A percentile compares a stretch with the other conserved stretches of the same genome.
Evolutionary conservation across 1,140 invertebrate genomes (phyloP).

Genomic region (Cherax destructor): DNA sequence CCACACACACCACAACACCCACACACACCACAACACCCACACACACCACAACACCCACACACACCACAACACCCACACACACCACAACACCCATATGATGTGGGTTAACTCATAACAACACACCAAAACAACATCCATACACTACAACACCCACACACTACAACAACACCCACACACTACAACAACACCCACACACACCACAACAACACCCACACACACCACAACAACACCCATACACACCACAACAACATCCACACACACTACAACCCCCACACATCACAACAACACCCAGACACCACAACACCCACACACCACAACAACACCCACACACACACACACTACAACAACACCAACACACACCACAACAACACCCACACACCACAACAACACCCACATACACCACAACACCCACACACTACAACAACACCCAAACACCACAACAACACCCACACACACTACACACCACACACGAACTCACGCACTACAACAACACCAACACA

Average conservation of each 20-base stretch:
- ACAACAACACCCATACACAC: no score
- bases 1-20: no score
- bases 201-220: no score
- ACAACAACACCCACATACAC: neutral
- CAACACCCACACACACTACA: neutral
- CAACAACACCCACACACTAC: no score
- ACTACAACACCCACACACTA: no score
- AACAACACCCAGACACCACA: no score
- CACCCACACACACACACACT: neutral
- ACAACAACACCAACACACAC: neutral
- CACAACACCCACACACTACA: neutral
- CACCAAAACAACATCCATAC: no score
- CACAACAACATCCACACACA: no score
- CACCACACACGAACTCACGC: neutral
- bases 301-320: neutral
- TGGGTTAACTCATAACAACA: no score
- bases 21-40: neutral
- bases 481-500: neutral
- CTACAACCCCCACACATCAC: no score
- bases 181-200: no score
- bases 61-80: neutral
- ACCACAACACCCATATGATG: no score
- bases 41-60: neutral
- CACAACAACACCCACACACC: neutral
- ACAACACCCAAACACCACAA: neutral